Evolutionary conservation across 2,797 vertebrate species (phyloP), one percentile per base, ranked within the genome.

Genomic region (Diplodus sargus): DNA sequence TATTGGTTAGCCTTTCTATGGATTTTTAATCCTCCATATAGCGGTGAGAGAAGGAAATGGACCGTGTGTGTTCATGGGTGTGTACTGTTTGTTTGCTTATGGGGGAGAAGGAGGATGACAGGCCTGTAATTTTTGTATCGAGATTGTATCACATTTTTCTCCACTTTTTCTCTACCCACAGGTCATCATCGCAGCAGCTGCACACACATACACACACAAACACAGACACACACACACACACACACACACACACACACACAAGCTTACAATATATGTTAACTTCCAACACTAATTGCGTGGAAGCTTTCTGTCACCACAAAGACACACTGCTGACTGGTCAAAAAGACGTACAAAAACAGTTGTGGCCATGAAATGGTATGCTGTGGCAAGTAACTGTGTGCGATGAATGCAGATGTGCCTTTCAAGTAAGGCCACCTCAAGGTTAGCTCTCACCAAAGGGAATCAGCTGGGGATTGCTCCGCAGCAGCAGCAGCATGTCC

Each of bases 361-460:
- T 43, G 25, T 43, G 45, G 20, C 74, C 68, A 71, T 18, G 47
- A 30, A 1, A 54, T 42, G 74, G 23, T 69, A 10, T 62, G 61
- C 51, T 34, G 65, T 18, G 23, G 63, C 72, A 49, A 45, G 16
- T 23, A 15, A 59, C 28, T 5, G 22, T 68, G 71, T 71, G 80
- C 15, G 0, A 22, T 78, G 53, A 74, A 85, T 82, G 57, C 74
- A 64, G 69, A 90, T 77, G 15, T 22, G 18, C 23, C 9, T 62
- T 71, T 84, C 59, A 64, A 57, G 57, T 34, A 22, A 49, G 34
- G 78, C 58, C 22, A 56, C 62, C 52, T 89, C 71, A 85, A 84
- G 82, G 76, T 84, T 63, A 74, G 47, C 4, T 0, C 42, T 76
- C 69, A 53, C 63, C 47, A 23, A 23, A 34, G 69, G 43, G 83